Evolutionary conservation across 2,113 vertebrate genomes (phyloP).

Genomic region (Brevimyrus niger): DNA sequence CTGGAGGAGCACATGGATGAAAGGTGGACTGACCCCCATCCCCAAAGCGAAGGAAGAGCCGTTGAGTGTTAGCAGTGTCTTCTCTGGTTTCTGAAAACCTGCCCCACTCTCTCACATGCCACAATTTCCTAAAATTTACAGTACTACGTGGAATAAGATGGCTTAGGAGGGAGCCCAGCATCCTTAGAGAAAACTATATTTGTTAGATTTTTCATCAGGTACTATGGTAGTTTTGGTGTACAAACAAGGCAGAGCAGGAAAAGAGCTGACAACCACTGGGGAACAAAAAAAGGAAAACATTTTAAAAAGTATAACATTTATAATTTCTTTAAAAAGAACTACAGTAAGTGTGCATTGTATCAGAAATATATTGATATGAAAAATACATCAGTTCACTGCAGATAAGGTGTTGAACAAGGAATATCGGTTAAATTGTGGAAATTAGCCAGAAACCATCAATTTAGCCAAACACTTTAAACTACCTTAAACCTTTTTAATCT

Average conservation of each 20-base stretch:
- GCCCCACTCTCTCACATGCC: neutral
- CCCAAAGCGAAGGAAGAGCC: neutral
- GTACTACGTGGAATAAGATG: neutral
- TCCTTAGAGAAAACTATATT: neutral
- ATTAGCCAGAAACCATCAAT: neutral
- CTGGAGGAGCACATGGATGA: neutral
- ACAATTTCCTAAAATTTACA: neutral
- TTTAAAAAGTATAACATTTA: neutral
- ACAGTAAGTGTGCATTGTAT: neutral
- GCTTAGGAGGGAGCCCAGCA: neutral
- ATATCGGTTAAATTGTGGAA: neutral
- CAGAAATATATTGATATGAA: neutral
- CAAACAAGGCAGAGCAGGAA: neutral
- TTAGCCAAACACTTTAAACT: neutral
- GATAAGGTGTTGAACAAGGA: neutral
- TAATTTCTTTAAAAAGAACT: neutral
- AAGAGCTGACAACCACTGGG: neutral
- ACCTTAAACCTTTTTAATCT: neutral
- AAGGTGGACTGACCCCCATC: neutral
- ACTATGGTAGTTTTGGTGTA: neutral
- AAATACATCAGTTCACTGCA: neutral
- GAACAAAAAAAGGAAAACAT: neutral
- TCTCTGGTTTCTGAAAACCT: neutral
- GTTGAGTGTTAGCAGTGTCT: neutral
- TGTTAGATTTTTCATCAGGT: neutral